Evolutionary conservation across 2,113 vertebrate species (phyloP), one percentile per base, ranked within the genome.

Genomic region (Cryptotis parvus): DNA sequence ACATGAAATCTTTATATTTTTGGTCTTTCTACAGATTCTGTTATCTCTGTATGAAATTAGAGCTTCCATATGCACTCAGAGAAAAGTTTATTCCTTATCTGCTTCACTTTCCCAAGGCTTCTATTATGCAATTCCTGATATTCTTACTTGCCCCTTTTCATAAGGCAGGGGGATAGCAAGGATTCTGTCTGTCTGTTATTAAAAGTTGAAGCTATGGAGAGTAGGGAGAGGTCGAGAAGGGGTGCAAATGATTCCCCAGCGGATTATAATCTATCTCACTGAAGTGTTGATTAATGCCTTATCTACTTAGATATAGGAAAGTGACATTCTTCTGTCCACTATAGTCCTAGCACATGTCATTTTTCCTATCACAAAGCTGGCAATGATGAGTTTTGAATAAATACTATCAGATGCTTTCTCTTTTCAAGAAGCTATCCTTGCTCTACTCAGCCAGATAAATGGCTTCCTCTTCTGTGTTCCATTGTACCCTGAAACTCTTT

Each of bases 11-110:
- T 89, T 93, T 91, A 31, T n/a, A n/a, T n/a, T 94, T 92, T 89
- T 82, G 29, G 72, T 70, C 74, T 81, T 55, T n/a, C 58, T 61
- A 84, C 29, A 41, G 43, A 37, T 29, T n/a, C 31, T 68, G 0
- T 33, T 81, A 15, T 70, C 11, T 79, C 58, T 73, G 75, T 85
- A 78, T 43, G 41, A 39, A 63, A 43, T 55, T 9, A 33, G 92
- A 80, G 29, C 31, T 88, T 77, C 58, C 75, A 69, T 65, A 69
- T 68, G 63, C 6, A 86, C 94, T 90, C 73, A 66, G 91, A 79
- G 91, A 79, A 79, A 92, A 82, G 43, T 9, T 3, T 39, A 18
- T 89, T 88, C 94, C 82, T 87, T 92, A 79, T 94, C 88, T 89
- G 16, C 22, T 91, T 95, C 82, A 77, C 88, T 85, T 94, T 75